Base-by-base conservation (phyloP, 2,797 vertebrate genomes). In the Uromys caudimaculatus region DNA sequence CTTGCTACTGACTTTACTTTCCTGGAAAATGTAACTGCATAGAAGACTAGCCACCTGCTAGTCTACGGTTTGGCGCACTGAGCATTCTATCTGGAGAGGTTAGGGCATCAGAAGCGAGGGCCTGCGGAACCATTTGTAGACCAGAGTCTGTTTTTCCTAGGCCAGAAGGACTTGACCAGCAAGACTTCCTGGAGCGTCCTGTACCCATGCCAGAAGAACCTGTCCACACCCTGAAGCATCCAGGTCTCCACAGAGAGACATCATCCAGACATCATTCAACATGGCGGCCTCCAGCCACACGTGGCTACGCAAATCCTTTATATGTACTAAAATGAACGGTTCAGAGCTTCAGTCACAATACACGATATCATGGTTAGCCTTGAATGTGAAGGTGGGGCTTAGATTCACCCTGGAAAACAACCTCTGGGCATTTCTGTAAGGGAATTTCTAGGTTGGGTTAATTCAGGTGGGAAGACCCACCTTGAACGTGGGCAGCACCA, bases 31-130 rank as follows among this genome's bases (percentile, higher is more conserved):
- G 3, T 0, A 4, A 8, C n/a, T 0, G 0, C 17, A 38, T 10
- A n/a, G n/a, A 38, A 71, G 69, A 71, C 35, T 19, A 79, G 62
- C 6, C 52, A 11, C 2, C 1, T 29, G 52, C 35, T 0, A 4
- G 14, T 38, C 58, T 38, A 24, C 0, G 2, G 64, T 12, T 35
- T 1, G 23, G 17, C 27, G 12, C 71, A 14, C 41, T 12, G 23
- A 2, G 24, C 2, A 2, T 12, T 44, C 29, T 7, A 24, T 4
- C 6, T 50, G n/a, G 44, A 24, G 44, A 69, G 10, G 32, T 27
- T 32, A 0, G 44, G 32, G 44, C 2, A 8, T 50, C 23, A 86
- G 83, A 35, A 5, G 32, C 4, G 11, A 52, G 83, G 44, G 32
- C 32, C 23, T 3, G 32, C 6, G 29, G 32, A 69, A n/a, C 23